These are phyloP conservation scores for Nicator chloris DNA, from an alignment of 2,113 vertebrate species.

Conservation along the genomic window DNA sequence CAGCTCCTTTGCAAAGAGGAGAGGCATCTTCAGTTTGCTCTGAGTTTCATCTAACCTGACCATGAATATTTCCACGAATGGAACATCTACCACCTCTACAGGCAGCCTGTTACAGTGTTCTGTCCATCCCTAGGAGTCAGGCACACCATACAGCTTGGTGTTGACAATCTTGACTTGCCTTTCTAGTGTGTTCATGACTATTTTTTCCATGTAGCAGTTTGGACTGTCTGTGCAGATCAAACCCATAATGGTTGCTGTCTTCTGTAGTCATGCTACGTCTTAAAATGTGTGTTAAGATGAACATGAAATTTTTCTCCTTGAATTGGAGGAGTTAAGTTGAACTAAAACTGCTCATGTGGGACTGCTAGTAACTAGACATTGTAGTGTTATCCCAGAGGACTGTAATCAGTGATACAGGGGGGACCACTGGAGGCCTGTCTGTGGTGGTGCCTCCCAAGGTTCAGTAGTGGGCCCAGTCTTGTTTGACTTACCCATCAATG, in stretches of 20 bases:
- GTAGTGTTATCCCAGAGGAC: background rate
- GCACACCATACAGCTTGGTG: background rate
- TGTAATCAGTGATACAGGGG: no score
- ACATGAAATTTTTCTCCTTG: background rate
- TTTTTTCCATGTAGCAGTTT: background rate
- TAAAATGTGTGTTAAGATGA: background rate
- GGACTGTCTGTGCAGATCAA: background rate
- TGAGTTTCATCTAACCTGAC: no score
- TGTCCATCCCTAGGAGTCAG: background rate
- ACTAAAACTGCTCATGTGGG: background rate
- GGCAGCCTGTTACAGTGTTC: background rate
- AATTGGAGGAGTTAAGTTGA: background rate
- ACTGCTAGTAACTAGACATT: background rate
- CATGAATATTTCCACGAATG: background rate
- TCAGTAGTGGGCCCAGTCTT: fast-evolving
- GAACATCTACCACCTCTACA: fast-evolving
- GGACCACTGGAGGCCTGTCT: fast-evolving
- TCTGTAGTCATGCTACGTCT: background rate
- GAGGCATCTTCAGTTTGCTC: background rate
- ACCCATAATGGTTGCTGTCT: background rate
- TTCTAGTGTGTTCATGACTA: background rate
- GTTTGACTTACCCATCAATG: fast-evolving
- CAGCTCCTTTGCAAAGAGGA: background rate
- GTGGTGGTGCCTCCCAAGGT: fast-evolving
- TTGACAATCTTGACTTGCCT: background rate